These are phyloP conservation scores for Chymomyza procnemis DNA, from an alignment of 2,888 invertebrate species.

Conservation along the genomic window DNA sequence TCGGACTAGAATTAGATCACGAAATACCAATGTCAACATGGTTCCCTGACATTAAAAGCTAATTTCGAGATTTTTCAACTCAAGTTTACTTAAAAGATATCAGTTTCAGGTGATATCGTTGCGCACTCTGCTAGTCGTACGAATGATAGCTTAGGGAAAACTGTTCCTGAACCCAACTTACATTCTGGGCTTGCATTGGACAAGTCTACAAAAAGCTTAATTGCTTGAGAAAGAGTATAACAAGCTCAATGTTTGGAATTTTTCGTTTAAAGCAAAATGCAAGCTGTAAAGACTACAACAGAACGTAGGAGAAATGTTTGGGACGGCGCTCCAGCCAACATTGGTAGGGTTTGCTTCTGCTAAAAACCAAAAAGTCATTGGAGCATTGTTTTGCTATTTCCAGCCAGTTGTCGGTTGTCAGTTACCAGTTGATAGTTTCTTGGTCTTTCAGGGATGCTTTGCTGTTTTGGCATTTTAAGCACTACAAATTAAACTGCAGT, in stretches of 20 bases:
- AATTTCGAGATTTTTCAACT: no score
- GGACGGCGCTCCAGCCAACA: neutral
- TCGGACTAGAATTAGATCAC: no score
- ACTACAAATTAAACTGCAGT: neutral
- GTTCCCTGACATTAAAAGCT: no score
- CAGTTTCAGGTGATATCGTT: no score
- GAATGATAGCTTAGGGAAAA: no score
- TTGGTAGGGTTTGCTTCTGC: neutral
- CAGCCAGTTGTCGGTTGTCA: neutral
- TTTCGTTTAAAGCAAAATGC: conserved; percentile 1
- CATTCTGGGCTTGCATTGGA: no score
- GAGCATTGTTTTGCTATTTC: neutral
- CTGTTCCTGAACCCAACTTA: no score
- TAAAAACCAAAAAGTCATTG: conserved; percentile 1
- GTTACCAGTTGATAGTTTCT: neutral
- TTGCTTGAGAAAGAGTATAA: no score
- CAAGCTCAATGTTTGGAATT: neutral
- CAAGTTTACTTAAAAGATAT: no score
- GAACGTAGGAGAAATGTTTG: neutral
- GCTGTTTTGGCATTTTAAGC: neutral
- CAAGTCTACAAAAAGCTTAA: no score
- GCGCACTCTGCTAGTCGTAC: no score
- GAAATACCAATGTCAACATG: no score
- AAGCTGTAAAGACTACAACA: neutral
- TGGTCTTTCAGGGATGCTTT: neutral